These are phyloP conservation scores for Rhynchomys soricoides DNA, from an alignment of 2,113 vertebrate species.

Conservation along the genomic window DNA sequence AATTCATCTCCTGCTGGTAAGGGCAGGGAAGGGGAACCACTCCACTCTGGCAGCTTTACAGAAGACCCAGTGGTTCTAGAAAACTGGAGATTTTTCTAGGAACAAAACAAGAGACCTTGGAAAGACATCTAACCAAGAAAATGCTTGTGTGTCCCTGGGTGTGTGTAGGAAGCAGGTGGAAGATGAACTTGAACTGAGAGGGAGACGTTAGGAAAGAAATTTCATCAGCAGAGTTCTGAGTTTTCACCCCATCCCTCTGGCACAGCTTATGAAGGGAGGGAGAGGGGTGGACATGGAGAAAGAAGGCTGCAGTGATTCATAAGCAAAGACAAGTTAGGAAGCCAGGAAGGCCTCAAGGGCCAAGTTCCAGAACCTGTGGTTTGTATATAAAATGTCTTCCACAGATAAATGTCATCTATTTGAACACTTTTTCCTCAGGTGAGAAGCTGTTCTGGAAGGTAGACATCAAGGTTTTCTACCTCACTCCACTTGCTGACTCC, in stretches of 20 bases:
- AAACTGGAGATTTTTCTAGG: background rate
- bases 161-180: background rate
- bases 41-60: background rate
- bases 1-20: rapidly evolving
- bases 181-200: background rate
- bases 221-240: background rate
- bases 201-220: background rate
- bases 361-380: background rate
- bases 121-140: background rate
- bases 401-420: no score
- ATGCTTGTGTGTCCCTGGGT: rapidly evolving
- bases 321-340: background rate
- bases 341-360: background rate
- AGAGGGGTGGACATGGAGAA: background rate
- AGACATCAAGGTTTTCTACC: background rate
- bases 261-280: background rate
- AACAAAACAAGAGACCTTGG: background rate
- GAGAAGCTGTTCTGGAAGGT: no score
- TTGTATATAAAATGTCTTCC: background rate
- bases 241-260: background rate
- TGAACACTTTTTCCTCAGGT: background rate
- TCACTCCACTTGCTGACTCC: background rate
- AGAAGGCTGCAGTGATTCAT: background rate
- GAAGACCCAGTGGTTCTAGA: background rate
- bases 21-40: background rate